phyloP scores from a whole-genome alignment of 2,888 invertebrate species.

The Litoditis marina region DNA sequence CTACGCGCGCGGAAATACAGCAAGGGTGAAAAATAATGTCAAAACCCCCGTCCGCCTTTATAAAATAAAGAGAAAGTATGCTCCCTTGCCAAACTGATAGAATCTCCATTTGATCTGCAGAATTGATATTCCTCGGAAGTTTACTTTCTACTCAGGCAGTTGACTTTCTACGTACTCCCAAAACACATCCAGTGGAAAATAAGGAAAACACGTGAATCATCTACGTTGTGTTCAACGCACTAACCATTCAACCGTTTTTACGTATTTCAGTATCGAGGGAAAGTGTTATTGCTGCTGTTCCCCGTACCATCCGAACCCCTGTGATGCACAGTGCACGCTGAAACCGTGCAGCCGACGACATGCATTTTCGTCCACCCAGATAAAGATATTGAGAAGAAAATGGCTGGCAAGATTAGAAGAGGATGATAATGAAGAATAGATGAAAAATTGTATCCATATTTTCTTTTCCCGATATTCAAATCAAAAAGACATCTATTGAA shows the following conservation, averaged over 20 bases:
- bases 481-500: too few relatives aligned
- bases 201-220: not conserved
- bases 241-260: not conserved
- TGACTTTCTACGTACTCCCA: not conserved
- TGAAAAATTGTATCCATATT: too few relatives aligned
- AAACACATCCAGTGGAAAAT: not conserved
- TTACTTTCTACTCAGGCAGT: too few relatives aligned
- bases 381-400: constrained; percentile 42
- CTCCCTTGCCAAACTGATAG: too few relatives aligned
- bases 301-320: constrained; percentile 55
- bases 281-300: constrained; percentile 57
- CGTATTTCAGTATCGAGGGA: constrained; percentile 45
- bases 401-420: constrained; percentile 38
- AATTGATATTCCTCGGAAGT: too few relatives aligned
- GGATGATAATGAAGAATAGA: constrained; percentile 9
- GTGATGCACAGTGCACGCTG: constrained; percentile 49
- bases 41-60: too few relatives aligned
- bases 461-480: too few relatives aligned
- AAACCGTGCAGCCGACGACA: constrained; percentile 39
- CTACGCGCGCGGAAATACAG: too few relatives aligned
- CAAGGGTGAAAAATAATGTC: too few relatives aligned
- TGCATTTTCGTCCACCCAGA: constrained; percentile 39
- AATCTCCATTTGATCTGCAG: too few relatives aligned
- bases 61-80: too few relatives aligned
- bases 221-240: not conserved